Evolutionary conservation across 2,888 invertebrate species (phyloP).

Genomic region (Steinernema carpocapsae): DNA sequence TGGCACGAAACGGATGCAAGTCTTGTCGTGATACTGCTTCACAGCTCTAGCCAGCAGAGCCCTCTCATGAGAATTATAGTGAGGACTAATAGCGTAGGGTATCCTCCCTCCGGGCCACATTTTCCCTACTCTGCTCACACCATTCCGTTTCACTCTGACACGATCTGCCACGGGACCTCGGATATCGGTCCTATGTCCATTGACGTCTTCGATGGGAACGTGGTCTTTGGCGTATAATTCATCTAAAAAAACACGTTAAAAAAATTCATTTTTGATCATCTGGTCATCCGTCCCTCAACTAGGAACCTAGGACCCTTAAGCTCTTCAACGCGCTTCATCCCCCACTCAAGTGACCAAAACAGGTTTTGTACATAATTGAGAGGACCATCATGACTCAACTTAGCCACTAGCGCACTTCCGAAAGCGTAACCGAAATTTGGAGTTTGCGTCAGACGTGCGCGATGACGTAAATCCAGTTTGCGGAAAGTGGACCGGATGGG

Average conservation of each 20-base stretch:
- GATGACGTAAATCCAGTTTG: slow-evolving; percentile 28
- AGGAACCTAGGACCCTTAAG: too few relatives aligned
- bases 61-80: slow-evolving; percentile 66
- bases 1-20: slow-evolving; percentile 68
- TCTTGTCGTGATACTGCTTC: slow-evolving; percentile 69
- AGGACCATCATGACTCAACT: slow-evolving; percentile 9
- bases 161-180: slow-evolving; percentile 45
- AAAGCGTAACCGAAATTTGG: background rate
- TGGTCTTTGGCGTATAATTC: slow-evolving; percentile 55
- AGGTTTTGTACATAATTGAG: background rate
- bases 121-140: slow-evolving; percentile 65
- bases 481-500: background rate
- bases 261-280: too few relatives aligned
- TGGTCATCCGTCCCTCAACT: too few relatives aligned
- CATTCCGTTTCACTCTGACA: slow-evolving; percentile 57
- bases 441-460: background rate
- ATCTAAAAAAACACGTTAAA: slow-evolving; percentile 56
- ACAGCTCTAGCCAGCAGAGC: slow-evolving; percentile 68
- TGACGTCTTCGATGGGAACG: slow-evolving; percentile 62
- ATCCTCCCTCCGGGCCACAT: slow-evolving; percentile 68
- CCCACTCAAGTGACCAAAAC: background rate
- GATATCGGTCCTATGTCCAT: slow-evolving; percentile 62
- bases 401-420: background rate
- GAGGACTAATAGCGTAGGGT: slow-evolving; percentile 68
- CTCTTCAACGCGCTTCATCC: too few relatives aligned